Conservation (phyloP, 2,888 invertebrate species). For the Agelastica alni region DNA sequence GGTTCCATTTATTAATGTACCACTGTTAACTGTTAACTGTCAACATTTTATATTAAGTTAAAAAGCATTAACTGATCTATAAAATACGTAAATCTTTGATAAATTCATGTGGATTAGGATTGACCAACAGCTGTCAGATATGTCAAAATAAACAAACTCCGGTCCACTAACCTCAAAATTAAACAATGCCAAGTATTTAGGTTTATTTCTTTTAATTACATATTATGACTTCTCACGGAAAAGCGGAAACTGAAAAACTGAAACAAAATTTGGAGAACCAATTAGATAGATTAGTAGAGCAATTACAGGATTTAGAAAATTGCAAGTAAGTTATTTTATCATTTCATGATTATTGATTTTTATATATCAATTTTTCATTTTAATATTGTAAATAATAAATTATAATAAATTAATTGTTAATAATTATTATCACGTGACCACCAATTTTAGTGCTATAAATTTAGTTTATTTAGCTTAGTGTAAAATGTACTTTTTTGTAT, state of each 20-base stretch:
- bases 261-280: conserved; percentile 70
- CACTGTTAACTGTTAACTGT: too few relatives aligned
- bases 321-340: conserved; percentile 65
- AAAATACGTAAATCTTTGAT: conserved; percentile 20
- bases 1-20: too few relatives aligned
- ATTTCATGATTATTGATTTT: too few relatives aligned
- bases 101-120: conserved; percentile 9
- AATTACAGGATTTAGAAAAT: conserved; percentile 71
- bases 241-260: conserved; percentile 66
- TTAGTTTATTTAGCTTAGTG: too few relatives aligned
- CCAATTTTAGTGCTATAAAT: too few relatives aligned
- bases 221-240: conserved; percentile 57
- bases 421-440: too few relatives aligned
- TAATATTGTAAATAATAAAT: too few relatives aligned
- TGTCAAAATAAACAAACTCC: conserved; percentile 38
- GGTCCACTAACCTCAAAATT: conserved; percentile 37
- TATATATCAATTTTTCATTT: too few relatives aligned
- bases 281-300: conserved; percentile 68
- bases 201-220: conserved; percentile 15
- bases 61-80: too few relatives aligned
- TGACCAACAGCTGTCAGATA: conserved; percentile 33
- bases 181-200: conserved; percentile 48
- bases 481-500: too few relatives aligned
- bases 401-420: too few relatives aligned
- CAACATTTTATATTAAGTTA: too few relatives aligned